These are phyloP conservation scores for Eulemur mongoz DNA, from an alignment of 2,797 vertebrate species.

Conservation along the genomic window DNA sequence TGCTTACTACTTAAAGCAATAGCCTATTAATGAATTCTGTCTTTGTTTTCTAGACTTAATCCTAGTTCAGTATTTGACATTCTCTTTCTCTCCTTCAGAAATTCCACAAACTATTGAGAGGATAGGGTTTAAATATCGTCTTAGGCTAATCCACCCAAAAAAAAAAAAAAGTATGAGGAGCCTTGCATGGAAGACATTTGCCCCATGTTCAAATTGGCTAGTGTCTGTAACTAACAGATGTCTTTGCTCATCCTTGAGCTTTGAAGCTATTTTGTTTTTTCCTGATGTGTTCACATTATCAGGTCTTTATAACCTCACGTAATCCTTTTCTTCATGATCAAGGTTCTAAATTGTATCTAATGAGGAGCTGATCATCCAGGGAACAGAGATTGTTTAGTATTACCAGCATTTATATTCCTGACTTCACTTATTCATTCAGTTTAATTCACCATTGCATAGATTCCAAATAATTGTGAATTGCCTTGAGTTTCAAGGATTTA, in stretches of 20 bases:
- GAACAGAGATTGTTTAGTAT: conserved; percentile 10
- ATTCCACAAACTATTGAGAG: neutral
- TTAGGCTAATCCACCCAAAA: neutral
- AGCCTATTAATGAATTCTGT: conserved; percentile 40
- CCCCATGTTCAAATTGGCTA: neutral
- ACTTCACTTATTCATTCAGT: conserved; percentile 30
- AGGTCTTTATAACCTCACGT: conserved; percentile 47
- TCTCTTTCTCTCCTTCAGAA: conserved; percentile 38
- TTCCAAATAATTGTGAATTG: conserved; percentile 46
- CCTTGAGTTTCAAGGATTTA: conserved; percentile 35
- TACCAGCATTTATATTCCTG: conserved; percentile 36
- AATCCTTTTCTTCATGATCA: conserved; percentile 53
- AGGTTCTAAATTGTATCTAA: conserved; percentile 48
- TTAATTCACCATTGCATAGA: conserved; percentile 44
- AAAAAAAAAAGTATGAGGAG: neutral
- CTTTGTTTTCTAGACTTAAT: conserved; percentile 50
- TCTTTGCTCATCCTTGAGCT: conserved; percentile 58
- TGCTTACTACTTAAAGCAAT: conserved; percentile 1
- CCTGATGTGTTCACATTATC: conserved; percentile 12
- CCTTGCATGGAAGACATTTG: conserved; percentile 6
- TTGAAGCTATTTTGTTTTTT: conserved; percentile 56
- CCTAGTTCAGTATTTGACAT: conserved; percentile 5
- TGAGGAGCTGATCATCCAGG: conserved; percentile 8
- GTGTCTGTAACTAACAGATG: conserved; percentile 44
- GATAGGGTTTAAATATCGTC: neutral